A percentile compares a stretch with the other conserved stretches of the same genome.
Evolutionary conservation across 2,113 vertebrate species (phyloP).

Genomic region (Xiphorhynchus elegans): DNA sequence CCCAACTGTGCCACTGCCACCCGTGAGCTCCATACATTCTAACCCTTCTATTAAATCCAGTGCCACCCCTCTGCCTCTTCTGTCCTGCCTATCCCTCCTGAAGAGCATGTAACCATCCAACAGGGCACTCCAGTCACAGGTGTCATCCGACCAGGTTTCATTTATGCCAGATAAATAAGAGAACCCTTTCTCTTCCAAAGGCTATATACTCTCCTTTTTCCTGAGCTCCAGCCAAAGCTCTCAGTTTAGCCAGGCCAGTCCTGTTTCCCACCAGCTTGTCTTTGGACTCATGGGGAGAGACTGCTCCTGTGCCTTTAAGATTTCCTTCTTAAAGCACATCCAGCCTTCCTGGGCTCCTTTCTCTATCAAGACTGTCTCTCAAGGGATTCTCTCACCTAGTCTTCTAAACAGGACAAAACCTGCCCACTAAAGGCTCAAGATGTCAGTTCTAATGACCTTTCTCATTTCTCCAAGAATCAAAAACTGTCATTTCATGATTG

Average conservation of each 20-base stretch:
- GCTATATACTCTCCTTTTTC: background rate
- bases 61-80: background rate
- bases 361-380: background rate
- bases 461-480: background rate
- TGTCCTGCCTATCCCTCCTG: background rate
- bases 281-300: background rate
- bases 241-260: background rate
- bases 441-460: background rate
- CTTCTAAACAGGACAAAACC: background rate
- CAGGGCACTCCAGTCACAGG: background rate
- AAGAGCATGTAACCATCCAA: background rate
- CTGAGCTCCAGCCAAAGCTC: background rate
- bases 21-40: background rate
- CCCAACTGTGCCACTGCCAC: background rate
- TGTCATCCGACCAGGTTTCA: background rate
- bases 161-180: too few species aligned
- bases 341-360: background rate
- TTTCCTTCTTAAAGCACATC: background rate
- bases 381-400: background rate
- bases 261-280: background rate
- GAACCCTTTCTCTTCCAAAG: background rate
- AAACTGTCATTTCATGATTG: background rate
- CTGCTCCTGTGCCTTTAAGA: background rate
- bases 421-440: background rate
- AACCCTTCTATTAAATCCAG: background rate